Conservation (phyloP, 2,797 vertebrate species). For the Telmatherina bonti region DNA sequence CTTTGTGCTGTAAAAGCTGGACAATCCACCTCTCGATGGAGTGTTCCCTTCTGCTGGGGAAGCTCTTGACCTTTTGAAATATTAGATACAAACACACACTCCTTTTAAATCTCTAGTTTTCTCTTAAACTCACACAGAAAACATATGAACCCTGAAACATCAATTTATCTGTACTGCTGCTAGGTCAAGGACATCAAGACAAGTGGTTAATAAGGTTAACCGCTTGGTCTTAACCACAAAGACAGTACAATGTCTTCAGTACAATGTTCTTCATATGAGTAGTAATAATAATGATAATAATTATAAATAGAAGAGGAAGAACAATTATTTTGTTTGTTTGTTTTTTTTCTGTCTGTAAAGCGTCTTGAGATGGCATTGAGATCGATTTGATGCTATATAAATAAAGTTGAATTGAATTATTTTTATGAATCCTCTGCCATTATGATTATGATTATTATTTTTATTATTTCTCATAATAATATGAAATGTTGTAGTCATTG, state of each 20-base stretch:
- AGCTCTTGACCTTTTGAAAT: slow-evolving; percentile 19
- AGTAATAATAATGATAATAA: too few relatives aligned
- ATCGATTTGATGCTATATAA: too few relatives aligned
- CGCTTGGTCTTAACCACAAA: slow-evolving; percentile 36
- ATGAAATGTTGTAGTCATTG: too few relatives aligned
- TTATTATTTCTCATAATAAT: too few relatives aligned
- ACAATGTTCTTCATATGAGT: too few relatives aligned
- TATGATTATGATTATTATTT: not conserved
- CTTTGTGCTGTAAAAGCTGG: slow-evolving; percentile 49
- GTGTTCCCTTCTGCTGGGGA: slow-evolving; percentile 23
- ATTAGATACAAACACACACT: slow-evolving; percentile 14
- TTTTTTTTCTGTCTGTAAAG: too few relatives aligned
- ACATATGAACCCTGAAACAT: slow-evolving; percentile 24
- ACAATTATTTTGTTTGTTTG: too few relatives aligned
- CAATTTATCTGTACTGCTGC: slow-evolving; percentile 43
- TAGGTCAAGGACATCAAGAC: slow-evolving; percentile 55
- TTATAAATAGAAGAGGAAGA: too few relatives aligned
- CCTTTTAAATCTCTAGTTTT: not conserved
- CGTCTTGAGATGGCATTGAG: too few relatives aligned
- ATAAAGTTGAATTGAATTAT: too few relatives aligned
- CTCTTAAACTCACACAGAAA: slow-evolving; percentile 23
- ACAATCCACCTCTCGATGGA: slow-evolving; percentile 41
- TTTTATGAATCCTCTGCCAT: too few relatives aligned
- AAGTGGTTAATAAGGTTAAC: slow-evolving; percentile 51
- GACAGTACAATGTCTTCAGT: too few relatives aligned